Conservation (phyloP, 2,888 invertebrate genomes). For the Atrina japonica region DNA sequence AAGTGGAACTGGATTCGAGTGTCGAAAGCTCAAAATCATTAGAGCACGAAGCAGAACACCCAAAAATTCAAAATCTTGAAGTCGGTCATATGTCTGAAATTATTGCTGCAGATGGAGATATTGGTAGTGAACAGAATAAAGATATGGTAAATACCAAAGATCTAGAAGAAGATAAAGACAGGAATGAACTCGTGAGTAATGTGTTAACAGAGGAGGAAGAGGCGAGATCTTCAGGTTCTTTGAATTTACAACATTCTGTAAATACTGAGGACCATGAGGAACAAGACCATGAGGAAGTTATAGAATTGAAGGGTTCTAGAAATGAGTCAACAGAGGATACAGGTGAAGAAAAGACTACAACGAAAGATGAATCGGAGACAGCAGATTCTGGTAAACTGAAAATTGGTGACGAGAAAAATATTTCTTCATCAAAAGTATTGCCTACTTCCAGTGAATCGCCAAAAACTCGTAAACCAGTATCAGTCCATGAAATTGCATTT, state of each 20-base stretch:
- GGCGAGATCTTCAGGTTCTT: no score
- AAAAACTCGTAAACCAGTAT: no score
- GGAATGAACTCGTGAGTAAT: not conserved
- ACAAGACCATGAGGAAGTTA: not conserved
- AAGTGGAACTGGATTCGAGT: constrained; percentile 59
- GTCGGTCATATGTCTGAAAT: no score
- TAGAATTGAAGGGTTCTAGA: not conserved
- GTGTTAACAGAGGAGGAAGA: not conserved
- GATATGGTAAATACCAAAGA: constrained; percentile 7
- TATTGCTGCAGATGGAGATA: no score
- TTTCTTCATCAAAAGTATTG: no score
- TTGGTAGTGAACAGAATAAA: no score
- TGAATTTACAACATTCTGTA: no score
- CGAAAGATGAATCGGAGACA: not conserved
- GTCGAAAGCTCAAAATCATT: not conserved
- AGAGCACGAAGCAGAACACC: no score
- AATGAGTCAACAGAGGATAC: not conserved
- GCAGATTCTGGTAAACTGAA: not conserved
- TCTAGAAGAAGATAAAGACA: not conserved
- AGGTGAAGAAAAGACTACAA: not conserved
- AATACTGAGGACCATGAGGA: not conserved
- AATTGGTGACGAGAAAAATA: not conserved
- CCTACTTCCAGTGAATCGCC: no score
- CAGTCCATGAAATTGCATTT: no score
- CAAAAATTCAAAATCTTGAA: no score